Percentiles rank a stretch among this genome's conserved stretches.
phyloP scores from a whole-genome alignment of 2,888 invertebrate genomes.

The Leptopilina myrica region DNA sequence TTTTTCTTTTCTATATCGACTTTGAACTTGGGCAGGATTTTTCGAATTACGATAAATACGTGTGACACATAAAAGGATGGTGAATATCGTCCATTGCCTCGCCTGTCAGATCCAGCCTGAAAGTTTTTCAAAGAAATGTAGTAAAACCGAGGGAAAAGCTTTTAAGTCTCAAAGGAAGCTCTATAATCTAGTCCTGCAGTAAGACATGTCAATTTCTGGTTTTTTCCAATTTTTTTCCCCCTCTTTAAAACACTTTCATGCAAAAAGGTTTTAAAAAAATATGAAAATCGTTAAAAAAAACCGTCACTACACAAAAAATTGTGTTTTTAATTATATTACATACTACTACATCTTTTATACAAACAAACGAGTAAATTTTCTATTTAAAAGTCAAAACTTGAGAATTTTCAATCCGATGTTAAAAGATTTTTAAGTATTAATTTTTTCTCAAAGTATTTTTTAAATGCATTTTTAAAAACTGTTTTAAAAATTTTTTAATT shows the following conservation, averaged over 20 bases:
- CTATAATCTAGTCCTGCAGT: constrained; percentile 6
- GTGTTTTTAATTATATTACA: too few species aligned
- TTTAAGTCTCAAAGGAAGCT: constrained; percentile 16
- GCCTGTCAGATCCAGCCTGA: constrained; percentile 26
- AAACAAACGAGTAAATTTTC: too few species aligned
- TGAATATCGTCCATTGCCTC: constrained; percentile 25
- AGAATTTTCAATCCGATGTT: too few species aligned
- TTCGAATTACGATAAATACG: constrained; percentile 39
- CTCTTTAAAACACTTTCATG: background rate
- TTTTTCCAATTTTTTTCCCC: background rate
- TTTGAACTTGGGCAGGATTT: constrained; percentile 30
- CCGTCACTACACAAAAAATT: too few species aligned
- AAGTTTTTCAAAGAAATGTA: constrained; percentile 25
- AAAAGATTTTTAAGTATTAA: too few species aligned
- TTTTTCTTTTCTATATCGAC: constrained; percentile 2
- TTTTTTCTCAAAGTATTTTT: too few species aligned
- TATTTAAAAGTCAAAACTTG: too few species aligned
- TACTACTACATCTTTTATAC: too few species aligned
- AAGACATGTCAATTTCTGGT: background rate
- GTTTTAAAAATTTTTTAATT: too few species aligned
- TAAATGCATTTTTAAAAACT: too few species aligned
- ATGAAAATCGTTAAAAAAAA: too few species aligned
- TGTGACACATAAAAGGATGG: constrained; percentile 30
- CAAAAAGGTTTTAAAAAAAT: background rate
- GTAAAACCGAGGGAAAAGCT: constrained; percentile 28